Evolutionary conservation across 2,113 vertebrate species (phyloP), one percentile per base, ranked within the genome.

Genomic region (Vulpes ferrilata): DNA sequence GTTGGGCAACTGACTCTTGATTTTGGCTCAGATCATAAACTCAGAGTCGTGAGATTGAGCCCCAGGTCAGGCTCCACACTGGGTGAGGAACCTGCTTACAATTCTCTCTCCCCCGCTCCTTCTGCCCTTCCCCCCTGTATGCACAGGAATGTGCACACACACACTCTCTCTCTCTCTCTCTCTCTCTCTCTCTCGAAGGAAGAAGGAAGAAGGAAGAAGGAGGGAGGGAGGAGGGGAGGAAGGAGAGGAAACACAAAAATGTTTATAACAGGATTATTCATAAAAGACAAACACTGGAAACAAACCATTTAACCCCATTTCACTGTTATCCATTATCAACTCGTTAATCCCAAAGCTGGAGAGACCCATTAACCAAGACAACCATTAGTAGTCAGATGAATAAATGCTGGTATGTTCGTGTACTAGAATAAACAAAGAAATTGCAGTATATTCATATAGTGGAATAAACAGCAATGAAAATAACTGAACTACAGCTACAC

Each of bases 391-490:
- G 30, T 96, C 90, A 96, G 91, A 96, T 92, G 95, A 97, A 83
- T 95, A 95, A 95, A 92, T 76, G 78, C 35, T 91, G 19, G 64
- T 78, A 93, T 93, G 85, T 62, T 89, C 53, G 38, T 93, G 53
- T 82, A 91, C 76, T 76, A 80, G 90, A 93, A 98, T 83, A 43
- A 93, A 90, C 65, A 92, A 92, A 85, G 73, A 92, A 96, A 91
- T 64, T 71, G 6, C 27, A 88, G 8, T 57, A 62, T 91, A 92
- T 51, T 86, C 65, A 91, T 78, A 67, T 38, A 96, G 80, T 53
- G 78, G 91, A 96, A 95, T 88, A 97, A 93, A 89, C 35, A 89
- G 51, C 82, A 92, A 92, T 93, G 74, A 82, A 97, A 96, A 94
- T 30, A 22, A 92, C 38, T 88, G 57, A 97, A 55, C 90, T 78